A percentile compares a stretch with the other conserved stretches of the same genome.
These are phyloP conservation scores for Cyanistes caeruleus DNA, from an alignment of 2,113 vertebrate species.

Conservation along the genomic window DNA sequence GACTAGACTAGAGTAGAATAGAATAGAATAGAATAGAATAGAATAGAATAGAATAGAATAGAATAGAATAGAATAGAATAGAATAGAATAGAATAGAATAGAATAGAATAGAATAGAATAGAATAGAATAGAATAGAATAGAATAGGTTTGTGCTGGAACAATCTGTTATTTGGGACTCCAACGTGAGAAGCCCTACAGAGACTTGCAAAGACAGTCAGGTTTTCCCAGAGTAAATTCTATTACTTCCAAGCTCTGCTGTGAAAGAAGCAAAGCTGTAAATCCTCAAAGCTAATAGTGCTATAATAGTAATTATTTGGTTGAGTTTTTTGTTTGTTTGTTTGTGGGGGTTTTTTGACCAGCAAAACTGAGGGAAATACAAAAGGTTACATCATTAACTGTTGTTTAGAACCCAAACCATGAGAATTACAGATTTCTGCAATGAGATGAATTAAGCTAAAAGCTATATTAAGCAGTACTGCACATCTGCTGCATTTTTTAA, in stretches of 20 bases:
- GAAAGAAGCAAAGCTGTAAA: constrained; percentile 11
- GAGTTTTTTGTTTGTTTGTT: neutral
- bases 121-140: neutral
- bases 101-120: neutral
- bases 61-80: neutral
- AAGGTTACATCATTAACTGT: neutral
- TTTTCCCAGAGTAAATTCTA: neutral
- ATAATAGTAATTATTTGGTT: neutral
- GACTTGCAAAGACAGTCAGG: neutral
- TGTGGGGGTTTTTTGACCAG: neutral
- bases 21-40: neutral
- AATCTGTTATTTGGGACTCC: neutral
- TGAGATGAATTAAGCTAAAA: constrained; percentile 47
- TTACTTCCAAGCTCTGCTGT: neutral
- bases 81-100: neutral
- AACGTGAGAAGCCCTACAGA: neutral
- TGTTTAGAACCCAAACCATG: neutral
- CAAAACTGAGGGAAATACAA: neutral
- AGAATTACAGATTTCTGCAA: constrained; percentile 37
- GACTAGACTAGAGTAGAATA: no score
- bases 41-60: neutral
- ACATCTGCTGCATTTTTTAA: constrained; percentile 27
- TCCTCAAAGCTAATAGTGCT: constrained; percentile 3
- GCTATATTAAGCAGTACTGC: constrained; percentile 31
- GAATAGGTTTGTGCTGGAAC: neutral